Evolutionary conservation across 1,140 invertebrate genomes (phyloP).

Genomic region (Hyphantria cunea): DNA sequence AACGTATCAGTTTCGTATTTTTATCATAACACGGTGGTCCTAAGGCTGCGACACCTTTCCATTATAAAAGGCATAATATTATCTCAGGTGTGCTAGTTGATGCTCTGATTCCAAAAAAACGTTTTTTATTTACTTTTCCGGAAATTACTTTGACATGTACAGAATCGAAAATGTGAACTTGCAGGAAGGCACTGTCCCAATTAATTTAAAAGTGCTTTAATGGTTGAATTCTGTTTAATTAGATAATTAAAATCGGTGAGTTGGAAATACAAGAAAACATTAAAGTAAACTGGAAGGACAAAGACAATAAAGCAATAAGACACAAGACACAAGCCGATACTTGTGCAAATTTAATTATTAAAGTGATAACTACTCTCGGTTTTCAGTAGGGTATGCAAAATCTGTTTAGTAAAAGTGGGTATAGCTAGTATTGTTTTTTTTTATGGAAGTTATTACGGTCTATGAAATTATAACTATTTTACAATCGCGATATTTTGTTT

Average conservation of each 20-base stretch:
- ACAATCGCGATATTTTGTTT: conserved; percentile 9
- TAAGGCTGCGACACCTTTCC: conserved; percentile 16
- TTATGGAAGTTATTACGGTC: not conserved
- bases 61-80: conserved; percentile 22
- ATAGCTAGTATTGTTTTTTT: conserved; percentile 4
- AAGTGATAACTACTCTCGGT: conserved; percentile 20
- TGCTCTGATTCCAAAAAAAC: too few species aligned
- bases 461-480: not conserved
- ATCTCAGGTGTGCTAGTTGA: conserved; percentile 16
- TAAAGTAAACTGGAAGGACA: too few species aligned
- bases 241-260: too few species aligned
- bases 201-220: not conserved
- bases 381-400: conserved; percentile 3
- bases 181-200: not conserved
- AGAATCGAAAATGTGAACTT: not conserved
- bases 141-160: too few species aligned
- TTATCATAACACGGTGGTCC: conserved; percentile 15
- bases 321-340: conserved; percentile 6
- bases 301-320: too few species aligned
- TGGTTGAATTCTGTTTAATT: too few species aligned
- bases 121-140: too few species aligned
- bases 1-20: conserved; percentile 20
- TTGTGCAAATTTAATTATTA: conserved; percentile 20
- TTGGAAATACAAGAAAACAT: too few species aligned
- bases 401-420: conserved; percentile 9